Conservation (phyloP, 2,888 invertebrate genomes). For the Actias luna region DNA sequence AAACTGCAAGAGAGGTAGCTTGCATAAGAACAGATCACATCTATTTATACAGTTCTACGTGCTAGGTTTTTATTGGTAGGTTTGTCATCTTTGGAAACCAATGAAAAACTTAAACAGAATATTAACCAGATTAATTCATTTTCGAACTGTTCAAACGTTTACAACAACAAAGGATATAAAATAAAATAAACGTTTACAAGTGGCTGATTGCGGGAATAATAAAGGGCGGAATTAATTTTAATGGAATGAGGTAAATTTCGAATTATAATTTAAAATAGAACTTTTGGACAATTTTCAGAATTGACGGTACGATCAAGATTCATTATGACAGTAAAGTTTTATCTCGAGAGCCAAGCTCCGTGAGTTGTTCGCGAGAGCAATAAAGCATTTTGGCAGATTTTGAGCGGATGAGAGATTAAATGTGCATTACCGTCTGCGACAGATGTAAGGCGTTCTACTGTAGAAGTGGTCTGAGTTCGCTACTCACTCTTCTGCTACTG, state of each 20-base stretch:
- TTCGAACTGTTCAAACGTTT: slow-evolving; percentile 15
- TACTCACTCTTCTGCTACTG: not conserved
- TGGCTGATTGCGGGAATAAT: slow-evolving; percentile 67
- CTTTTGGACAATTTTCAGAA: slow-evolving; percentile 73
- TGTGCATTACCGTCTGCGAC: slow-evolving; percentile 71
- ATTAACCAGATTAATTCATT: not conserved
- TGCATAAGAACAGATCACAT: too few species aligned
- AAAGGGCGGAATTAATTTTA: slow-evolving; percentile 70
- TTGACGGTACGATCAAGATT: slow-evolving; percentile 77
- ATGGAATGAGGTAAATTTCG: slow-evolving; percentile 62
- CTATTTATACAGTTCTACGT: too few species aligned
- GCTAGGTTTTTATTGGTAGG: too few species aligned
- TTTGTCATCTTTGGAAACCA: not conserved
- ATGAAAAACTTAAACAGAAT: not conserved
- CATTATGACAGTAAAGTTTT: slow-evolving; percentile 80
- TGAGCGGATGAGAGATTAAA: slow-evolving; percentile 73
- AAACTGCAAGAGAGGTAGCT: too few species aligned
- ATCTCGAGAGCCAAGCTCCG: slow-evolving; percentile 67
- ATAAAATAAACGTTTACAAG: slow-evolving; percentile 62
- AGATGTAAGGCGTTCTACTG: slow-evolving; percentile 45
- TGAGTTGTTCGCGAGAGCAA: slow-evolving; percentile 69
- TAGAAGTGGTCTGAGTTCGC: slow-evolving; percentile 10
- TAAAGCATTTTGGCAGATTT: slow-evolving; percentile 80
- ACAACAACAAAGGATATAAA: slow-evolving; percentile 37
- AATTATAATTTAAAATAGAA: slow-evolving; percentile 75